These are phyloP conservation scores for Neotoma lepida DNA, from an alignment of 2,113 vertebrate species.

Conservation along the genomic window DNA sequence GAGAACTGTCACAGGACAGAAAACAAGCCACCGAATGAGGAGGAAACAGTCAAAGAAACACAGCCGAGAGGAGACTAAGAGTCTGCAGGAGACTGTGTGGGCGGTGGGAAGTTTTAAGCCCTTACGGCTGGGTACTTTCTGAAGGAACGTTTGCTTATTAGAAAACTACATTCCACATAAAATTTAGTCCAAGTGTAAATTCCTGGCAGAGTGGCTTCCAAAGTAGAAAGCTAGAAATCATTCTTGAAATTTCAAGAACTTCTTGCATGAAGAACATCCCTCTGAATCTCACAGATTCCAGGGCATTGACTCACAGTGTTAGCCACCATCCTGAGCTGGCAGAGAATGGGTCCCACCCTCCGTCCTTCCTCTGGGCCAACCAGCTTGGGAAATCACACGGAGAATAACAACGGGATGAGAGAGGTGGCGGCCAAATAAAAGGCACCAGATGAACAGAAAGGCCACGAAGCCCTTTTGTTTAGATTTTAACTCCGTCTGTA, in stretches of 20 bases:
- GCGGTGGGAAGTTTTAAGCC: background rate
- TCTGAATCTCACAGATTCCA: constrained; percentile 31
- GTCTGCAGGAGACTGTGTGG: background rate
- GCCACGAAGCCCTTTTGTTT: background rate
- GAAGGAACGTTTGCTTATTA: constrained; percentile 41
- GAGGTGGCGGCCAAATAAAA: background rate
- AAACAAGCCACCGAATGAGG: constrained; percentile 33
- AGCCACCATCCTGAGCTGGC: background rate
- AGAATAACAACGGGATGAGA: background rate
- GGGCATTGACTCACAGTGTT: background rate
- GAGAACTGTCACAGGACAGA: constrained; percentile 4
- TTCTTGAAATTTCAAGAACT: constrained; percentile 48
- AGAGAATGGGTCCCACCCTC: background rate
- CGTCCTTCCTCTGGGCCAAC: background rate
- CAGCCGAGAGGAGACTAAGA: background rate
- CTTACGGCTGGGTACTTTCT: constrained; percentile 4
- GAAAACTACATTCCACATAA: background rate
- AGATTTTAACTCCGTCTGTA: constrained; percentile 38
- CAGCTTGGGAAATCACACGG: background rate
- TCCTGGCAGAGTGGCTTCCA: constrained; percentile 20
- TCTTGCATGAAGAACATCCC: constrained; percentile 15
- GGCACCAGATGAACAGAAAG: background rate
- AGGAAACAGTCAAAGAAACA: constrained; percentile 44
- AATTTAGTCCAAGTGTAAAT: constrained; percentile 21
- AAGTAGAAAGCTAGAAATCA: constrained; percentile 27